Percentiles rank a stretch among this genome's conserved stretches.
These are phyloP conservation scores for Myanophis thanlyinensis DNA, from an alignment of 2,113 vertebrate genomes.

Conservation along the genomic window DNA sequence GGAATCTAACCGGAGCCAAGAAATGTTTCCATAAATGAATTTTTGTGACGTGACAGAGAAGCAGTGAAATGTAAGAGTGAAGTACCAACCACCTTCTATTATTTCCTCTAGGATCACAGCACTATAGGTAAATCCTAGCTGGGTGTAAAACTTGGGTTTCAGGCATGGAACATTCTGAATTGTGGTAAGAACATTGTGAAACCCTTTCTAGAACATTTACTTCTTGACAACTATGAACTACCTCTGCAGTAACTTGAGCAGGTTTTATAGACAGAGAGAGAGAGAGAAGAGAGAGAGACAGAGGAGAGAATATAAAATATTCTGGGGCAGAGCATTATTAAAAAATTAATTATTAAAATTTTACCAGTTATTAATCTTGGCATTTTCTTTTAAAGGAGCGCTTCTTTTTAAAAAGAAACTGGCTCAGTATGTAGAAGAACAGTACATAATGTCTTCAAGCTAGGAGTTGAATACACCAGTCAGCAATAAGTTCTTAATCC, in stretches of 20 bases:
- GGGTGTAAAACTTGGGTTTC: neutral
- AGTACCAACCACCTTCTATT: neutral
- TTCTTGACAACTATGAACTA: neutral
- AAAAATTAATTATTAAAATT: neutral
- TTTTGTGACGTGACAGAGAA: conserved; percentile 56
- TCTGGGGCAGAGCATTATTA: neutral
- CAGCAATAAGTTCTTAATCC: neutral
- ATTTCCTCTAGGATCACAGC: neutral
- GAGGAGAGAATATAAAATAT: neutral
- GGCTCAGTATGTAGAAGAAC: neutral
- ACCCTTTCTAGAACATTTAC: neutral
- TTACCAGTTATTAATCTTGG: neutral
- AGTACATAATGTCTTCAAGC: neutral
- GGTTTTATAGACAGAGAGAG: too few relatives aligned
- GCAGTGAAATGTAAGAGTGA: conserved; percentile 63
- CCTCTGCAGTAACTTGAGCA: neutral
- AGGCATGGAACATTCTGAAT: neutral
- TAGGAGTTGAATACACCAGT: neutral
- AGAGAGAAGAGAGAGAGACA: neutral
- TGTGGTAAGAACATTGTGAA: neutral
- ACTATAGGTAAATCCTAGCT: neutral
- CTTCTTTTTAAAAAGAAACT: neutral
- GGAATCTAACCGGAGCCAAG: conserved; percentile 58
- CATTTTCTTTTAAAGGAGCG: neutral
- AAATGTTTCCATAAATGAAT: conserved; percentile 29